These are phyloP conservation scores for Diploscapter pachys DNA, from an alignment of 1,140 invertebrate genomes.

Conservation along the genomic window DNA sequence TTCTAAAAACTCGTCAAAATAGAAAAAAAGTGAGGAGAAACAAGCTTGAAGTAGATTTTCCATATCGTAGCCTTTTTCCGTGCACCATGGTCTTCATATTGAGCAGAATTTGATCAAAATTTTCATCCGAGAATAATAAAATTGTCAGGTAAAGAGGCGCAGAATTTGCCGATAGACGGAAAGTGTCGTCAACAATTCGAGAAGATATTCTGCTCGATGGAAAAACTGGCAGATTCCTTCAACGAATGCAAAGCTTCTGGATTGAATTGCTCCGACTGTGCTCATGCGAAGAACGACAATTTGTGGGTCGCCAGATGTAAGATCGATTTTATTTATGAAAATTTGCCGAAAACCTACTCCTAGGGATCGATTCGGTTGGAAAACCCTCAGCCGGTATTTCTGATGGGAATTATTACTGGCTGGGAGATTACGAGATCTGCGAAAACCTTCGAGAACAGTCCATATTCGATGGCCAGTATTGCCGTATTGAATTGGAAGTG, in stretches of 20 bases:
- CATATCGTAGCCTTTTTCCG: neutral
- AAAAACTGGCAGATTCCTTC: slow-evolving; percentile 16
- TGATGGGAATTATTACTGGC: slow-evolving; percentile 58
- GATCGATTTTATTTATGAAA: neutral
- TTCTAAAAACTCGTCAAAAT: neutral
- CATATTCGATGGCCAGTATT: slow-evolving; percentile 52
- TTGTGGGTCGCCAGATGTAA: slow-evolving; percentile 52
- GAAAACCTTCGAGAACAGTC: slow-evolving; percentile 11
- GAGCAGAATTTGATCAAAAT: too few relatives aligned
- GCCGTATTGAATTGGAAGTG: slow-evolving; percentile 52
- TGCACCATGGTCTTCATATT: too few relatives aligned
- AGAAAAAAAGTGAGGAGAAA: neutral
- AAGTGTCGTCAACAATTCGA: slow-evolving; percentile 17
- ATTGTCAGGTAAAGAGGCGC: neutral
- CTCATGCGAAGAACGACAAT: slow-evolving; percentile 36
- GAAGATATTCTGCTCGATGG: slow-evolving; percentile 27
- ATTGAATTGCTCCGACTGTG: slow-evolving; percentile 45
- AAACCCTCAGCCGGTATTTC: slow-evolving; percentile 57
- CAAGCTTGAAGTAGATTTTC: slow-evolving; percentile 2
- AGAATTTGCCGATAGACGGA: slow-evolving; percentile 7
- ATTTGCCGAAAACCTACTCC: neutral
- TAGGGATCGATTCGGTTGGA: slow-evolving; percentile 55
- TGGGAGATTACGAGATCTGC: slow-evolving; percentile 57
- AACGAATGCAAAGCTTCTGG: neutral
- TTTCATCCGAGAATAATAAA: too few relatives aligned